Evolutionary conservation across 2,888 invertebrate species (phyloP), one percentile per base, ranked within the genome.

Genomic region (Dendrolimus houi): DNA sequence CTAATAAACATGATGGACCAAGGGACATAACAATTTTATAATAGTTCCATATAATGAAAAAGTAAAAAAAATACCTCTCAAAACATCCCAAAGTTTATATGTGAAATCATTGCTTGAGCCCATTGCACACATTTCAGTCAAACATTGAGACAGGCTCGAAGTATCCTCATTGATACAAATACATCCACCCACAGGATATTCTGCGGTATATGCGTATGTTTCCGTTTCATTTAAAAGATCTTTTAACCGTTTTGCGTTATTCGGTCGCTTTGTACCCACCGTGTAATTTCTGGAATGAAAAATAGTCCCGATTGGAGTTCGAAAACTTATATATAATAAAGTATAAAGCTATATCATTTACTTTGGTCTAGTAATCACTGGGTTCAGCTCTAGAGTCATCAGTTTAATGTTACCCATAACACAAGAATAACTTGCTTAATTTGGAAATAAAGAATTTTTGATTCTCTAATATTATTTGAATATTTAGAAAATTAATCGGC

Each of bases 71-170:
- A 62, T 62, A 88, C 91, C 91, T 81, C 81, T 79, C 42, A 91
- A 71, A 52, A 91, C 80, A 74, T 91, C 91, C 90, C 91, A 91
- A 3, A 91, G 75, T 60, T 81, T 84, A 62, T 90, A 91, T 1
- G 90, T 91, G 55, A 91, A 91, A 60, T 91, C 91, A 55, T 91
- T 90, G 55, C 90, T 89, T 0, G 90, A 90, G 0, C 91, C 90
- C 0, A 63, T 63, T 0, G 63, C 59, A 6, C 71, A 71, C 81
- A 91, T 80, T 1, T 70, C 66, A 0, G 62, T 64, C 14, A 91
- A 65, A 54, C 87, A 86, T 61, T 88, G 84, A 52, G 75, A 71
- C 13, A 91, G 61, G 0, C 70, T 80, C 1, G 66, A 75, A 0
- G 88, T 87, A 12, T 88, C 85, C 42, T 90, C 89, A 0, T 78